These are phyloP conservation scores for Eulimnadia texana DNA, from an alignment of 1,140 invertebrate species.

Conservation along the genomic window DNA sequence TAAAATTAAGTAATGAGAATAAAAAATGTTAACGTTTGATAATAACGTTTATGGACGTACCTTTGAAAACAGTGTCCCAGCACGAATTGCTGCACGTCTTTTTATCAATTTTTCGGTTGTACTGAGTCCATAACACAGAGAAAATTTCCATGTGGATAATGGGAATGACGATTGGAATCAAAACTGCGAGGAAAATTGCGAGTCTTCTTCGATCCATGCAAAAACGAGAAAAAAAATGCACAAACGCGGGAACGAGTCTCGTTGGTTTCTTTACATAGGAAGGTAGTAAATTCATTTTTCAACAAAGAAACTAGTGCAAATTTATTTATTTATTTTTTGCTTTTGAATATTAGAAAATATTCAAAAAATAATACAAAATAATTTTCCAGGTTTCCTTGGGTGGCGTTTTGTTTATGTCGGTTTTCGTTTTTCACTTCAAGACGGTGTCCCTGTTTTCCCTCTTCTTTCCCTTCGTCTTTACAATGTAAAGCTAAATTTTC, in stretches of 20 bases:
- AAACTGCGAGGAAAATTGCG: constrained; percentile 16
- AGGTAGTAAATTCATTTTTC: neutral
- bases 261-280: neutral
- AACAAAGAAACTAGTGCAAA: too few relatives aligned
- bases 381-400: too few relatives aligned
- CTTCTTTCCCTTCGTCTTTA: too few relatives aligned
- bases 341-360: too few relatives aligned
- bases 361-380: too few relatives aligned
- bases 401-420: too few relatives aligned
- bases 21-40: constrained; percentile 5
- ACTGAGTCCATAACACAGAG: constrained; percentile 54
- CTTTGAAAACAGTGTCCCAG: constrained; percentile 69
- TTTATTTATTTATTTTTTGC: too few relatives aligned
- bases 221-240: neutral
- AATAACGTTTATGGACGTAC: constrained; percentile 28
- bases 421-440: too few relatives aligned
- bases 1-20: constrained; percentile 15
- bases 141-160: constrained; percentile 46
- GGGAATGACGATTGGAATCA: constrained; percentile 37
- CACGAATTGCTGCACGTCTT: constrained; percentile 57
- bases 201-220: neutral
- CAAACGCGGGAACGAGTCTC: neutral
- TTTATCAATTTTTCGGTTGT: constrained; percentile 46
- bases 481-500: too few relatives aligned
- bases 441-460: too few relatives aligned